Conservation (phyloP, 2,888 invertebrate genomes). For the Sarcophaga carnaria region DNA sequence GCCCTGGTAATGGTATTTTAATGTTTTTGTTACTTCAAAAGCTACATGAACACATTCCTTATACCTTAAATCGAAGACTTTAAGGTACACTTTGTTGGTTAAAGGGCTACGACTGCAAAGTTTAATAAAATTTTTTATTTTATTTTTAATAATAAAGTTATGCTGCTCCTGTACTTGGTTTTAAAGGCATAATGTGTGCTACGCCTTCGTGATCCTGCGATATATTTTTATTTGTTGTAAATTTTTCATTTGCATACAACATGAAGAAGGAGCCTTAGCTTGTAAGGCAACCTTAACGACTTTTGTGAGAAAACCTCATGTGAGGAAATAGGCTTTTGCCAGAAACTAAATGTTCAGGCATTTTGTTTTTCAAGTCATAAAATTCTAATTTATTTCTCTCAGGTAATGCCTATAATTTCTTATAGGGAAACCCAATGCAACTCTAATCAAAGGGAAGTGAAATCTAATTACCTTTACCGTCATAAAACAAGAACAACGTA, state of each 20-base stretch:
- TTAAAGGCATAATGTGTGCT: neutral
- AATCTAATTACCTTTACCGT: neutral
- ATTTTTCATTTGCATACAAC: constrained; percentile 53
- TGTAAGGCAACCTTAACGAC: neutral
- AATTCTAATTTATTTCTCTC: neutral
- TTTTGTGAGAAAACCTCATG: neutral
- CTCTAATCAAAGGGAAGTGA: neutral
- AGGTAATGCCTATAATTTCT: neutral
- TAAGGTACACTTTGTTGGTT: too few relatives aligned
- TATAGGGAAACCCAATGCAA: neutral
- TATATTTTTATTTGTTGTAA: constrained; percentile 43
- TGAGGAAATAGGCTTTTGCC: neutral
- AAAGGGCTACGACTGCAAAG: too few relatives aligned
- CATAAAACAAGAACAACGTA: too few relatives aligned
- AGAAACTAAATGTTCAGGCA: neutral
- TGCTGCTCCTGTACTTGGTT: too few relatives aligned
- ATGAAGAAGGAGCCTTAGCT: neutral
- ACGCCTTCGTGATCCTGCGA: constrained; percentile 8
- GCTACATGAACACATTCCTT: too few relatives aligned
- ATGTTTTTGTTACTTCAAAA: too few relatives aligned
- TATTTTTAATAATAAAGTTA: constrained; percentile 13
- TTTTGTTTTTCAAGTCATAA: constrained; percentile 12
- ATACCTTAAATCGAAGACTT: too few relatives aligned
- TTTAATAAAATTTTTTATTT: too few relatives aligned
- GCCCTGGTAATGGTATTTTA: too few relatives aligned